Base-by-base conservation (phyloP, 2,888 invertebrate species). In the Trachelus stipa region DNA sequence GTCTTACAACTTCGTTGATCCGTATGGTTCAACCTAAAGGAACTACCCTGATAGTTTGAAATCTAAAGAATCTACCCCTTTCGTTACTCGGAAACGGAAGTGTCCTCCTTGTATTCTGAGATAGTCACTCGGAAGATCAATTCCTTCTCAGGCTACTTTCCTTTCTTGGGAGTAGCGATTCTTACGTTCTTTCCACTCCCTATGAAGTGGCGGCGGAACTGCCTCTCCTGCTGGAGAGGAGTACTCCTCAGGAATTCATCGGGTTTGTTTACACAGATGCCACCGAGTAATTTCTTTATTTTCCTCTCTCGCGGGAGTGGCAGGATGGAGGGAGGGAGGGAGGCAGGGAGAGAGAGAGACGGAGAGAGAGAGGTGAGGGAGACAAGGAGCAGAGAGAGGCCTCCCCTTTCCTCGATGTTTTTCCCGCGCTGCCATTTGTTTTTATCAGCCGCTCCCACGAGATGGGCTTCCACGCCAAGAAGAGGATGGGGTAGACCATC, bases 281-380 rank as follows among this genome's bases (percentile, higher is more conserved):
- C 83, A 81, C 83, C 81, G 84, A 86, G 90, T 91, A 90, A 91
- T 91, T 91, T 90, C 89, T 91, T 91, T 91, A 91, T 90, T 91
- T 88, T 85, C 82, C 84, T 85, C 84, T 81, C 81, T 79, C 79
- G 83, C 77, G 81, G 81, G 77, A 73, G 76, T 76, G 83, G 85
- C 75, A 74, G 82, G 80, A 81, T 77, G 80, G 77, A 81, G 79
- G 69, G 35, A 79, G 34, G n/a, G 73, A 33, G 71, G 34, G 56
- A 40, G n/a, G 73, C 11, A 69, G 30, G 71, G 69, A 77, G 68
- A 73, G 74, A 74, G 73, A 31, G 31, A 31, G 31, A 31, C 1
- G 80, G 77, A 80, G 79, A 71, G 35, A 79, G 34, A 23, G 73
- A 31, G 12, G 3, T 0, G 12, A 12, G 34, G 68, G 68, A 77